Conservation (phyloP, 1,140 invertebrate genomes). For the Lordiphosa mommai region DNA sequence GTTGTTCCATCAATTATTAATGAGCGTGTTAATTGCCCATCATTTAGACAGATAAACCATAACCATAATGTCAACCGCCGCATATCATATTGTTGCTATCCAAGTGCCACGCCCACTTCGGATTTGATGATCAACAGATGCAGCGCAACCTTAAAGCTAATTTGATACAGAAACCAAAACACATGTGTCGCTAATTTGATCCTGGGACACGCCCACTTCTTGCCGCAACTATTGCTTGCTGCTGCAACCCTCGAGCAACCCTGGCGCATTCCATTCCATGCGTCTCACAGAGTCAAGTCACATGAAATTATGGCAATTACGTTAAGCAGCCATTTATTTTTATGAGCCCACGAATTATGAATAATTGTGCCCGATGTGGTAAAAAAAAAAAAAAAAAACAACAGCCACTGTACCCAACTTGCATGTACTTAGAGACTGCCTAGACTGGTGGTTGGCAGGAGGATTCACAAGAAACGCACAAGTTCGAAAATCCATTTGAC, state of each 20-base stretch:
- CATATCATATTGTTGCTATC: constrained; percentile 45
- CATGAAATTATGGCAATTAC: constrained; percentile 74
- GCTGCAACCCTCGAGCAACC: constrained; percentile 2
- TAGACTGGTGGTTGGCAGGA: not conserved
- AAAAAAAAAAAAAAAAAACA: constrained; percentile 8
- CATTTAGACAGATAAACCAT: constrained; percentile 52
- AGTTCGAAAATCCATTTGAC: constrained; percentile 59
- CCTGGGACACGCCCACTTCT: constrained; percentile 55
- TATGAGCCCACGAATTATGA: constrained; percentile 76
- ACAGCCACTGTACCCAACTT: not conserved
- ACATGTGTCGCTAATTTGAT: constrained; percentile 63
- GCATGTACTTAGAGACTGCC: not conserved
- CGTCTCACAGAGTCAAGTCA: constrained; percentile 50
- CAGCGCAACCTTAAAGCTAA: constrained; percentile 51
- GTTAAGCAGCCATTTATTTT: constrained; percentile 76
- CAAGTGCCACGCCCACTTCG: constrained; percentile 49
- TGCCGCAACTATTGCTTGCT: no score
- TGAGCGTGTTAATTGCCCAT: constrained; percentile 66
- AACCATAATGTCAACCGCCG: constrained; percentile 45
- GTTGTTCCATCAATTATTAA: constrained; percentile 64
- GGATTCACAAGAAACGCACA: constrained; percentile 25
- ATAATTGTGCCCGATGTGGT: constrained; percentile 49
- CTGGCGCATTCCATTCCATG: constrained; percentile 9
- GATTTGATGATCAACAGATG: constrained; percentile 51
- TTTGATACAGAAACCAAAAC: constrained; percentile 20